Evolutionary conservation across 2,113 vertebrate genomes (phyloP).

Genomic region (Platichthys flesus): DNA sequence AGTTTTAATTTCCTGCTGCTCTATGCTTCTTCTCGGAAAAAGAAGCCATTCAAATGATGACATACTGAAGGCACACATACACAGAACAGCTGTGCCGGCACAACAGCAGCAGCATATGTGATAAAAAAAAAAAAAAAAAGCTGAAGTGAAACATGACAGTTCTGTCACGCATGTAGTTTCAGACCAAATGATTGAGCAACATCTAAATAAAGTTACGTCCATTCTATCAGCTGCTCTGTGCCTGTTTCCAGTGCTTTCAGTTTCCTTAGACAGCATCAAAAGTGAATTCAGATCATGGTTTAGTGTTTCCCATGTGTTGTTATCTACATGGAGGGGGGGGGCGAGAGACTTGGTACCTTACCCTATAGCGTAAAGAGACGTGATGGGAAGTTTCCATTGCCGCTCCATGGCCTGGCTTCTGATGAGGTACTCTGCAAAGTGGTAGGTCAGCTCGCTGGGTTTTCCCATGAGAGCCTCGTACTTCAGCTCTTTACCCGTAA

Average conservation of each 20-base stretch:
- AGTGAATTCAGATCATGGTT: neutral
- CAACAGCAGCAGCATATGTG: neutral
- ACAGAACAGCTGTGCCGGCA: neutral
- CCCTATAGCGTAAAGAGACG: slow-evolving; percentile 90
- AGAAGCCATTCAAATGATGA: neutral
- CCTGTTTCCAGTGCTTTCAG: neutral
- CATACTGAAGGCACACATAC: neutral
- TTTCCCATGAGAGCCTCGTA: slow-evolving; percentile 92
- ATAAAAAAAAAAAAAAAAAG: neutral
- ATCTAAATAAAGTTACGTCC: neutral
- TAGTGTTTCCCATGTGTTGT: neutral
- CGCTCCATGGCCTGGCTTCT: slow-evolving; percentile 82
- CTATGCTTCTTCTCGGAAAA: neutral
- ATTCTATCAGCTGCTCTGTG: too few species aligned
- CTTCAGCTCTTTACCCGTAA: slow-evolving; percentile 90
- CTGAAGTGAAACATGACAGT: slow-evolving; percentile 42
- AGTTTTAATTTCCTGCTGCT: slow-evolving; percentile 1
- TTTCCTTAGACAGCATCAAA: neutral
- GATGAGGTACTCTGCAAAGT: slow-evolving; percentile 89
- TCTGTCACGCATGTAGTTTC: neutral
- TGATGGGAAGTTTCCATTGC: slow-evolving; percentile 85
- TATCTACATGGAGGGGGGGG: neutral
- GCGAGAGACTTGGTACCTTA: slow-evolving; percentile 60
- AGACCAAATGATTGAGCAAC: too few species aligned
- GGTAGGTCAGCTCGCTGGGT: slow-evolving; percentile 90